Conservation (phyloP, 2,113 vertebrate species). For the Plecotus auritus region DNA sequence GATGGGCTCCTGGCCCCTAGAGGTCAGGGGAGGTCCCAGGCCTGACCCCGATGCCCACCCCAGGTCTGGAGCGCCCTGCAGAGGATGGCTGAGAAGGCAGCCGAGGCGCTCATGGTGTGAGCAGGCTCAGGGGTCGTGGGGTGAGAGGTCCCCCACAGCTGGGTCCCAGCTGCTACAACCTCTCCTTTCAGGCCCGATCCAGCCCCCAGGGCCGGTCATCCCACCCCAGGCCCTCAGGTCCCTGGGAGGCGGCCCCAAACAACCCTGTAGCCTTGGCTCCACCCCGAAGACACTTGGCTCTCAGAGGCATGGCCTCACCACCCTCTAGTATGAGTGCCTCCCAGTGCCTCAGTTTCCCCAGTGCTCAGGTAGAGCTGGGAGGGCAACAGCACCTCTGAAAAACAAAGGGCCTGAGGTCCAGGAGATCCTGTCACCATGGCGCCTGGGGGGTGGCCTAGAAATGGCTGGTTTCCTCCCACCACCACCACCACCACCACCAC, state of each 20-base stretch:
- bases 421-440: neutral
- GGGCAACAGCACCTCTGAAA: neutral
- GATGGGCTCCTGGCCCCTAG: neutral
- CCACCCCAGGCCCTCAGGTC: constrained; percentile 79
- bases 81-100: constrained; percentile 91
- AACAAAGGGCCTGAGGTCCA: neutral
- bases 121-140: neutral
- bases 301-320: constrained; percentile 60
- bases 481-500: no score
- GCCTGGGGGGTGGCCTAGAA: neutral
- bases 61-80: constrained; percentile 79
- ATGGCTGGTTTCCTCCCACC: neutral
- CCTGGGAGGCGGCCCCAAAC: constrained; percentile 75
- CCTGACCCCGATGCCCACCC: neutral
- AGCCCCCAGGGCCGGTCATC: constrained; percentile 84
- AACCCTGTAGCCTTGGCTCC: constrained; percentile 69
- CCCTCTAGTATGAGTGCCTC: neutral
- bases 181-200: constrained; percentile 85
- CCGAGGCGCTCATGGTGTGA: constrained; percentile 86
- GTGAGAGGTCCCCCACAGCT: fast-evolving
- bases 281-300: constrained; percentile 57
- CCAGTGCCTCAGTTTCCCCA: neutral
- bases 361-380: neutral
- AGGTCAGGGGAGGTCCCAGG: neutral
- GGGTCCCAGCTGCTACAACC: neutral